Percentiles rank a stretch among this genome's conserved stretches.
Evolutionary conservation across 2,888 invertebrate genomes (phyloP).

Genomic region (Aporophyla nigra): DNA sequence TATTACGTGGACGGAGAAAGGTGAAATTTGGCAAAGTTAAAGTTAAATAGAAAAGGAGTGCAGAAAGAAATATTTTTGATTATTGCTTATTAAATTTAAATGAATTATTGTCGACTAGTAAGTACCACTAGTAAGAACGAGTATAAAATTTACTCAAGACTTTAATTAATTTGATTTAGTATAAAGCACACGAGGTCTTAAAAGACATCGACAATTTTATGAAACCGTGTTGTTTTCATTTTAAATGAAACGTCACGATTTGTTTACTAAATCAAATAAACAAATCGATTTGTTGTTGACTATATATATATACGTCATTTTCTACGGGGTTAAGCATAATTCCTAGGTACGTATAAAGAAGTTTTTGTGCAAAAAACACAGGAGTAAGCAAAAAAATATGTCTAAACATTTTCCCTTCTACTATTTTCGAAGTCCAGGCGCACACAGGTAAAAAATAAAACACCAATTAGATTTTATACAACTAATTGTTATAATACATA

Average conservation of each 20-base stretch:
- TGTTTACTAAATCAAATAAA: neutral
- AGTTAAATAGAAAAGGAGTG: too few species aligned
- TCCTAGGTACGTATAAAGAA: neutral
- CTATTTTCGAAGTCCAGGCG: neutral
- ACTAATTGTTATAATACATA: conserved; percentile 62
- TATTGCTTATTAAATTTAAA: too few species aligned
- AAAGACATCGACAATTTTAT: neutral
- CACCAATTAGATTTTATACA: conserved; percentile 63
- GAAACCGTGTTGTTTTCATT: conserved; percentile 2
- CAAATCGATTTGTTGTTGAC: neutral
- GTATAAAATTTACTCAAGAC: neutral
- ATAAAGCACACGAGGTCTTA: neutral
- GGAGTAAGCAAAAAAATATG: neutral
- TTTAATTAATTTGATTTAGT: neutral
- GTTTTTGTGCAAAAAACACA: conserved; percentile 3
- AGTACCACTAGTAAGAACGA: too few species aligned
- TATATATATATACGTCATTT: neutral
- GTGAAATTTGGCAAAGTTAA: too few species aligned
- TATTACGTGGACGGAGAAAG: too few species aligned
- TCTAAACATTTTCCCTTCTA: neutral
- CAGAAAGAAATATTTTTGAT: too few species aligned
- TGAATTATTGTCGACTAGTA: too few species aligned
- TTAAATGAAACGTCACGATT: neutral
- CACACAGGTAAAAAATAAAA: conserved; percentile 66
- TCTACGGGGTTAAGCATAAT: neutral